phyloP scores from a whole-genome alignment of 2,113 vertebrate species.

The Sinocyclocheilus maitianheensis region DNA sequence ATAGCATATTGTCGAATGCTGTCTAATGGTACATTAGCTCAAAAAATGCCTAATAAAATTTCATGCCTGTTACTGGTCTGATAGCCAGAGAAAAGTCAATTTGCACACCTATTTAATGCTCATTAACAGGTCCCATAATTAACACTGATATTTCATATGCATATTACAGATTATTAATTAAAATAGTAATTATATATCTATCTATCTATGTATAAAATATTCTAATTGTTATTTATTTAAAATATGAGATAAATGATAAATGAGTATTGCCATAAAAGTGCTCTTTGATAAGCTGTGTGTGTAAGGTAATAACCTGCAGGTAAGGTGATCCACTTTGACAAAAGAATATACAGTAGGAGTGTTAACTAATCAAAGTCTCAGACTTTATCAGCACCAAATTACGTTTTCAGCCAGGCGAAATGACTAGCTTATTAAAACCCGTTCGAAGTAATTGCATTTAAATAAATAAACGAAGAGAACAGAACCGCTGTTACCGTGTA shows the following conservation, averaged over 20 bases:
- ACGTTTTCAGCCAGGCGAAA: constrained; percentile 40
- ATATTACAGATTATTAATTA: background rate
- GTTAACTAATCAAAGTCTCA: constrained; percentile 12
- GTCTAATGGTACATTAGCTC: background rate
- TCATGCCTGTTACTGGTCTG: background rate
- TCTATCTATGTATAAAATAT: background rate
- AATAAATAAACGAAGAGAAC: constrained; percentile 39
- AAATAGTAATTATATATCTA: background rate
- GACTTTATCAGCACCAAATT: constrained; percentile 39
- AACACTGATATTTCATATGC: background rate
- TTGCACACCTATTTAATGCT: background rate
- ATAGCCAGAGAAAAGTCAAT: background rate
- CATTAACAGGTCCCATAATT: background rate
- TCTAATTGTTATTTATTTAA: too few species aligned
- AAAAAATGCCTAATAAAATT: background rate
- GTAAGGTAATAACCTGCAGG: constrained; percentile 18
- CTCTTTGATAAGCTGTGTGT: background rate
- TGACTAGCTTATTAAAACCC: constrained; percentile 49
- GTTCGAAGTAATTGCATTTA: constrained; percentile 31
- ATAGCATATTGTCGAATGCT: background rate
- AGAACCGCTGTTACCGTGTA: constrained; percentile 20
- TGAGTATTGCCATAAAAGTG: background rate
- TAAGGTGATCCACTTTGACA: constrained; percentile 26
- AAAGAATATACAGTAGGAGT: constrained; percentile 13
- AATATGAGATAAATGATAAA: background rate